Percentiles rank a stretch among this genome's conserved stretches.
phyloP scores from a whole-genome alignment of 1,140 invertebrate species.

The Littorina saxatilis region DNA sequence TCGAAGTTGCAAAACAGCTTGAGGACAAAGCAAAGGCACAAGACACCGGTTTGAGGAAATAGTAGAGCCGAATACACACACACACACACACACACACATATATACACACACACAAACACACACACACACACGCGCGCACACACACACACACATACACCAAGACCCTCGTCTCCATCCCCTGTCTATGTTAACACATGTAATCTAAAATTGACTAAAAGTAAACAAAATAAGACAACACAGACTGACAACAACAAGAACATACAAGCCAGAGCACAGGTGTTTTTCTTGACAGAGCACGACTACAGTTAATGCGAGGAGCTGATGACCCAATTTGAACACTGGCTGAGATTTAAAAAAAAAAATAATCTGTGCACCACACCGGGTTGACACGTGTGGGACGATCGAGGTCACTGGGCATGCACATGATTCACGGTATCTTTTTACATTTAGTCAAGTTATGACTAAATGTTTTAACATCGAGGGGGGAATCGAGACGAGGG shows the following conservation, averaged over 20 bases:
- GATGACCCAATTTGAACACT: too few species aligned
- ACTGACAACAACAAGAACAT: not conserved
- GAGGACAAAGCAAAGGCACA: not conserved
- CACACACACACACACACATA: constrained; percentile 12
- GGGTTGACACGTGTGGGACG: too few species aligned
- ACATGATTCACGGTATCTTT: too few species aligned
- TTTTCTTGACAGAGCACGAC: not conserved
- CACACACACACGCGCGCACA: not conserved
- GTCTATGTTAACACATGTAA: too few species aligned
- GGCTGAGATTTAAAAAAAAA: too few species aligned
- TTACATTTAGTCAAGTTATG: too few species aligned
- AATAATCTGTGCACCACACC: too few species aligned
- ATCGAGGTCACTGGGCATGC: too few species aligned
- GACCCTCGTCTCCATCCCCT: not conserved
- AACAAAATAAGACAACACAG: not conserved
- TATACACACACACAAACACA: not conserved
- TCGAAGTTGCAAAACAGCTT: not conserved
- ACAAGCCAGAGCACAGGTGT: not conserved
- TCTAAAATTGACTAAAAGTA: too few species aligned
- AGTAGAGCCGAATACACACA: not conserved
- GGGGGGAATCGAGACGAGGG: too few species aligned
- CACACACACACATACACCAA: constrained; percentile 6
- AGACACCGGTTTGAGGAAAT: not conserved
- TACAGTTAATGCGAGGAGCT: not conserved
- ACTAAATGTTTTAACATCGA: too few species aligned